Conservation (phyloP, 37 sponge, comb jelly and placozoan genomes). For the Beroe ovata region DNA sequence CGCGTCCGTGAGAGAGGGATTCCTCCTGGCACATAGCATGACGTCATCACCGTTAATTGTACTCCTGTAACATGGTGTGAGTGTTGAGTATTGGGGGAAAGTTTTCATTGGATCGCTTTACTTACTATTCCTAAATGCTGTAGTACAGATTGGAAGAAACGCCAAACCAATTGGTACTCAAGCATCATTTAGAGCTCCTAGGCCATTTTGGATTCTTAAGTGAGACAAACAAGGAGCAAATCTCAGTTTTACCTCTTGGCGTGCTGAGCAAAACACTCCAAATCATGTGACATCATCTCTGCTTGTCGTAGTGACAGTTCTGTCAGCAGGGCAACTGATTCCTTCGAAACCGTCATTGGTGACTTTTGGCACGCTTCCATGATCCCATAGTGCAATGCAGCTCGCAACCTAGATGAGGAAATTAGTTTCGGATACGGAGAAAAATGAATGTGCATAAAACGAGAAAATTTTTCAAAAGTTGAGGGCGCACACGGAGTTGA, state of each 20-base stretch:
- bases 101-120: too few relatives aligned
- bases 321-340: constrained; percentile 16
- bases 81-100: too few relatives aligned
- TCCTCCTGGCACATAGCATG: constrained; percentile 55
- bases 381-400: constrained; percentile 47
- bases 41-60: constrained; percentile 56
- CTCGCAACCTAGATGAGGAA: constrained; percentile 28
- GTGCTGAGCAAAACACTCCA: constrained; percentile 55
- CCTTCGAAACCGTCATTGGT: constrained; percentile 10
- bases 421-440: too few relatives aligned
- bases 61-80: constrained; percentile 7
- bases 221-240: too few relatives aligned
- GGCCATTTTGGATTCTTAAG: too few relatives aligned
- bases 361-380: not conserved
- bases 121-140: too few relatives aligned
- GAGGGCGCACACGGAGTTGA: constrained; percentile 68
- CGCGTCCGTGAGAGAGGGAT: constrained; percentile 14
- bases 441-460: too few relatives aligned
- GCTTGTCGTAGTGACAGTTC: constrained; percentile 29
- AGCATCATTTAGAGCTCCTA: too few relatives aligned
- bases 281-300: constrained; percentile 54
- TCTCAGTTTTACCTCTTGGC: constrained; percentile 52
- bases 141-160: too few relatives aligned
- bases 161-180: too few relatives aligned
- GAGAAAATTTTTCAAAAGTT: constrained; percentile 30